Evolutionary conservation across 2,797 vertebrate genomes (phyloP).

Genomic region (Melanotaenia nigrans): DNA sequence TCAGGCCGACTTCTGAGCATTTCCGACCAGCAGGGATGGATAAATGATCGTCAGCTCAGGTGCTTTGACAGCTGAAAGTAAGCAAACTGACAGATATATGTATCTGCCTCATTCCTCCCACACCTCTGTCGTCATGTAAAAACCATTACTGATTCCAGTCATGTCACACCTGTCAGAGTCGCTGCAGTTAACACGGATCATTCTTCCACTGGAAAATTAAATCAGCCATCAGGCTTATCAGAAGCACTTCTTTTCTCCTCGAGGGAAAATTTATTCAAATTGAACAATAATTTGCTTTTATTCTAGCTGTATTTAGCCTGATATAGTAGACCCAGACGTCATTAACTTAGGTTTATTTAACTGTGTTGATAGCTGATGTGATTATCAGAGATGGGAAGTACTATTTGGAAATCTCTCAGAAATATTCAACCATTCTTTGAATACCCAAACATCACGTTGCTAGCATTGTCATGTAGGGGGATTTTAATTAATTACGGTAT

Average conservation of each 20-base stretch:
- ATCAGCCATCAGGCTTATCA: slow-evolving; percentile 1
- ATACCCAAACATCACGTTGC: too few relatives aligned
- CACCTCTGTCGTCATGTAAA: slow-evolving; percentile 37
- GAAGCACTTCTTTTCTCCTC: not conserved
- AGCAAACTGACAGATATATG: slow-evolving; percentile 16
- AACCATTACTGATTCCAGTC: slow-evolving; percentile 39
- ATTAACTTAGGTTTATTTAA: too few relatives aligned
- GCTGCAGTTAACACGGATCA: slow-evolving; percentile 26
- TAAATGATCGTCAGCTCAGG: slow-evolving; percentile 20
- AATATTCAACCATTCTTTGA: too few relatives aligned
- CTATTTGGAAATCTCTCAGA: too few relatives aligned
- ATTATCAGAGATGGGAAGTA: too few relatives aligned
- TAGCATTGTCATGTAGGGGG: too few relatives aligned
- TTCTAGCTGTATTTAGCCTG: not conserved
- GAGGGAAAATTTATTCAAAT: not conserved
- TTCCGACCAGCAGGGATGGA: slow-evolving; percentile 6
- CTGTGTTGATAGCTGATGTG: too few relatives aligned
- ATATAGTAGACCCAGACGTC: too few relatives aligned
- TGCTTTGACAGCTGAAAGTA: slow-evolving; percentile 12
- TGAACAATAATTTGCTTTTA: not conserved
- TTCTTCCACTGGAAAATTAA: slow-evolving; percentile 25
- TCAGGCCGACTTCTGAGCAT: slow-evolving; percentile 19
- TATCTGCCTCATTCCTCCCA: slow-evolving; percentile 22
- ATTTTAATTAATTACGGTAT: too few relatives aligned
- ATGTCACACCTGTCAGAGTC: slow-evolving; percentile 18